Percentiles rank a stretch among this genome's conserved stretches.
These are phyloP conservation scores for Embiotoca jacksoni DNA, from an alignment of 2,113 vertebrate genomes.

Conservation along the genomic window DNA sequence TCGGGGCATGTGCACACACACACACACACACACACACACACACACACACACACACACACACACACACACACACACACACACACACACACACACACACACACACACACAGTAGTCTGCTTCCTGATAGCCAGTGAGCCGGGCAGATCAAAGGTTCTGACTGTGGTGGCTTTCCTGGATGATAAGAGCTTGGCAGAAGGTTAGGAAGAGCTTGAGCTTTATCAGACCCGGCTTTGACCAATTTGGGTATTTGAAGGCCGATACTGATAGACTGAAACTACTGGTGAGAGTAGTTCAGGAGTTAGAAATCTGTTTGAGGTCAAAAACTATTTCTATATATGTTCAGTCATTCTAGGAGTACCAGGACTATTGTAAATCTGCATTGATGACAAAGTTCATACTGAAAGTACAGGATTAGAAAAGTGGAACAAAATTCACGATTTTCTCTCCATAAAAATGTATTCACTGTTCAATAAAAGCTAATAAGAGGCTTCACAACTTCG, in stretches of 20 bases:
- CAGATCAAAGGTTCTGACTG: constrained; percentile 93
- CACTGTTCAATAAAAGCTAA: background rate
- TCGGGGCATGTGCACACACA: background rate
- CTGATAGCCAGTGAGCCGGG: constrained; percentile 91
- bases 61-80: constrained; percentile 18
- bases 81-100: constrained; percentile 25
- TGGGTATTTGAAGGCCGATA: constrained; percentile 40
- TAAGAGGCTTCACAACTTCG: background rate
- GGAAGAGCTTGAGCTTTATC: constrained; percentile 62
- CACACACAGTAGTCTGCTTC: constrained; percentile 54
- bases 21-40: constrained; percentile 10
- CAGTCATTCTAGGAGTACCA: background rate
- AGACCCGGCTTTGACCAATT: constrained; percentile 45
- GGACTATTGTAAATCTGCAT: background rate
- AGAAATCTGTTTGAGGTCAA: background rate
- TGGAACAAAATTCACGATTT: no score
- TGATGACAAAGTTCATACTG: background rate
- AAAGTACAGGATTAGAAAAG: no score
- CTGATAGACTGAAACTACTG: constrained; percentile 25
- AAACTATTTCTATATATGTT: background rate
- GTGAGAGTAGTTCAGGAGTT: background rate
- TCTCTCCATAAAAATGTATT: no score
- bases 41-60: background rate
- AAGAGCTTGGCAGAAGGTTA: constrained; percentile 79
- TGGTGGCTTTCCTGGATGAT: constrained; percentile 86